phyloP scores from a whole-genome alignment of 2,888 invertebrate species.

The Pterostichus niger region DNA sequence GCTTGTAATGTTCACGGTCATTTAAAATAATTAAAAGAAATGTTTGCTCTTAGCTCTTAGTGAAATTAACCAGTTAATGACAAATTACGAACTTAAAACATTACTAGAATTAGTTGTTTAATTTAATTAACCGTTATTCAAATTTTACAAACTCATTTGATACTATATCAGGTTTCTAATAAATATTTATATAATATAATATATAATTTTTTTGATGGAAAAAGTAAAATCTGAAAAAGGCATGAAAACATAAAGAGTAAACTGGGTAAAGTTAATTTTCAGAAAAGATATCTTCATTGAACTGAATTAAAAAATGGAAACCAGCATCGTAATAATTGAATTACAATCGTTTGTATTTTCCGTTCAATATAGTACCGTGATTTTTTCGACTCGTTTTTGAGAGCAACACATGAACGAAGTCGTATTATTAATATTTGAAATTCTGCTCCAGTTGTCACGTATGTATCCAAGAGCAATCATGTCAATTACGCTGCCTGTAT shows the following conservation, averaged over 20 bases:
- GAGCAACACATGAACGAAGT: slow-evolving; percentile 11
- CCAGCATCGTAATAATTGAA: slow-evolving; percentile 22
- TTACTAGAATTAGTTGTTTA: too few relatives aligned
- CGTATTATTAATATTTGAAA: slow-evolving; percentile 57
- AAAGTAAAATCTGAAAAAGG: background rate
- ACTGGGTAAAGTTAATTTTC: background rate
- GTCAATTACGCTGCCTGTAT: slow-evolving; percentile 58
- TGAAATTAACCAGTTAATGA: background rate
- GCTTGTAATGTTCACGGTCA: slow-evolving; percentile 16
- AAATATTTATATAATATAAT: too few relatives aligned
- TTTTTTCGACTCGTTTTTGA: slow-evolving; percentile 4
- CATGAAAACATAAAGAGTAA: background rate
- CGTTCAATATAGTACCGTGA: slow-evolving; percentile 4
- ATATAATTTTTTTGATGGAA: too few relatives aligned
- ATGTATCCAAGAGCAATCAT: slow-evolving; percentile 52
- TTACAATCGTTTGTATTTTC: slow-evolving; percentile 44
- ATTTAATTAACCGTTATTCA: too few relatives aligned
- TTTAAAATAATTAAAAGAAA: slow-evolving; percentile 37
- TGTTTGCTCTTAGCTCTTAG: slow-evolving; percentile 19
- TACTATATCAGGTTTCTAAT: too few relatives aligned
- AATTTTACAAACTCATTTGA: too few relatives aligned
- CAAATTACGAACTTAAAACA: background rate
- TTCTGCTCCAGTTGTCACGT: slow-evolving; percentile 43
- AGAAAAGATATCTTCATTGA: slow-evolving; percentile 30
- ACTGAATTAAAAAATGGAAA: slow-evolving; percentile 24